These are phyloP conservation scores for Ganaspis brasiliensis DNA, from an alignment of 2,888 invertebrate genomes.

Conservation along the genomic window DNA sequence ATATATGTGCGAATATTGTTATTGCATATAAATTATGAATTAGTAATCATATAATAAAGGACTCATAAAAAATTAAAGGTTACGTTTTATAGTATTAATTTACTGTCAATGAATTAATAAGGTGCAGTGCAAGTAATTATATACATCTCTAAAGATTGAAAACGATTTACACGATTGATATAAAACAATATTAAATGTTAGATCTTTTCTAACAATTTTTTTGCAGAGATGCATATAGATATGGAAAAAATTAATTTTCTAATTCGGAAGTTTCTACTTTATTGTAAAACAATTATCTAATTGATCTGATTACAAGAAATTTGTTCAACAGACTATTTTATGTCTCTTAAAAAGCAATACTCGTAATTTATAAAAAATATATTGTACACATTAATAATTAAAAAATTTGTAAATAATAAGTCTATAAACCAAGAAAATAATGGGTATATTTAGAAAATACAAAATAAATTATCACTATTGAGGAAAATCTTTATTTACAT, in stretches of 20 bases:
- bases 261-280: too few species aligned
- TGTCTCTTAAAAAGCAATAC: too few species aligned
- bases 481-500: slow-evolving; percentile 71
- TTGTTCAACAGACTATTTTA: too few species aligned
- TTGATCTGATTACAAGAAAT: too few species aligned
- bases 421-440: background rate
- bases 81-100: background rate
- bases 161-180: too few species aligned
- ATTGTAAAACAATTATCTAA: too few species aligned
- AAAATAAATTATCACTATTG: background rate
- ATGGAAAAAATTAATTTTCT: too few species aligned
- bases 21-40: background rate
- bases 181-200: too few species aligned
- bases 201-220: too few species aligned
- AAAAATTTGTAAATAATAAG: background rate
- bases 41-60: background rate
- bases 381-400: background rate
- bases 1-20: background rate
- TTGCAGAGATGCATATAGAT: too few species aligned
- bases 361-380: too few species aligned
- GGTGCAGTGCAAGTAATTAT: background rate
- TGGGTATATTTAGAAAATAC: background rate
- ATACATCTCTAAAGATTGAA: too few species aligned
- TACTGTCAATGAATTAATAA: background rate
- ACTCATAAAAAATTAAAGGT: slow-evolving; percentile 3